phyloP scores from a whole-genome alignment of 2,888 invertebrate species.

The Drosophila aldrichi region DNA sequence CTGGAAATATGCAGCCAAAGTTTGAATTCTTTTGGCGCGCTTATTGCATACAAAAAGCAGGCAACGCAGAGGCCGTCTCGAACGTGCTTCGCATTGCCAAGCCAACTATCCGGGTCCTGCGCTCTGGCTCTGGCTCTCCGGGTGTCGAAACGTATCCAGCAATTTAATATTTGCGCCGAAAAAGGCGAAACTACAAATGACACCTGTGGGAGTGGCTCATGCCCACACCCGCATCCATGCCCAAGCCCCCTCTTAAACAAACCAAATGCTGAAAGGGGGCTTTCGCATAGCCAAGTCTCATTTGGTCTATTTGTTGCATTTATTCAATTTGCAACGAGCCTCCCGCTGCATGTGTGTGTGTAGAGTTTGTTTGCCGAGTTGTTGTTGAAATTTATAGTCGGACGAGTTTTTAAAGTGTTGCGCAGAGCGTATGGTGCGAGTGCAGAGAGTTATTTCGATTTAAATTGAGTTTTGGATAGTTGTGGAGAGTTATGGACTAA shows the following conservation, averaged over 20 bases:
- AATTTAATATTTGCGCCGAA: slow-evolving; percentile 41
- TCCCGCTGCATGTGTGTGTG: background rate
- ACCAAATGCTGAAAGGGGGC: slow-evolving; percentile 4
- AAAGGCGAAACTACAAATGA: slow-evolving; percentile 33
- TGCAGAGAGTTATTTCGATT: background rate
- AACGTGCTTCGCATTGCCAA: slow-evolving; percentile 35
- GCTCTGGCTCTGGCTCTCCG: background rate
- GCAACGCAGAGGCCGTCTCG: slow-evolving; percentile 18
- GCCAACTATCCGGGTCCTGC: slow-evolving; percentile 1
- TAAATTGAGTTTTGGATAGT: background rate
- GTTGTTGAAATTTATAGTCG: background rate
- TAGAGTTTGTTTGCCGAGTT: slow-evolving; percentile 6
- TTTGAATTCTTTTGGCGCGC: slow-evolving; percentile 31
- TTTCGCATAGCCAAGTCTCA: slow-evolving; percentile 6
- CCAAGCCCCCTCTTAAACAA: background rate
- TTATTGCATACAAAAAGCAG: slow-evolving; percentile 31
- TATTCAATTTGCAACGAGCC: slow-evolving; percentile 2
- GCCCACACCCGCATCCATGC: background rate
- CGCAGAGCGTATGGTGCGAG: background rate
- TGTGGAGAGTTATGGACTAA: background rate
- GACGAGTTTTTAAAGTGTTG: slow-evolving; percentile 4
- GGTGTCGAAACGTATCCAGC: slow-evolving; percentile 38
- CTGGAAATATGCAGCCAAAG: slow-evolving; percentile 7
- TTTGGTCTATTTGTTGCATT: slow-evolving; percentile 21
- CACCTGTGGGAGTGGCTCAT: slow-evolving; percentile 34